Conservation (phyloP, 2,888 invertebrate genomes). For the Stomorhina lunata region DNA sequence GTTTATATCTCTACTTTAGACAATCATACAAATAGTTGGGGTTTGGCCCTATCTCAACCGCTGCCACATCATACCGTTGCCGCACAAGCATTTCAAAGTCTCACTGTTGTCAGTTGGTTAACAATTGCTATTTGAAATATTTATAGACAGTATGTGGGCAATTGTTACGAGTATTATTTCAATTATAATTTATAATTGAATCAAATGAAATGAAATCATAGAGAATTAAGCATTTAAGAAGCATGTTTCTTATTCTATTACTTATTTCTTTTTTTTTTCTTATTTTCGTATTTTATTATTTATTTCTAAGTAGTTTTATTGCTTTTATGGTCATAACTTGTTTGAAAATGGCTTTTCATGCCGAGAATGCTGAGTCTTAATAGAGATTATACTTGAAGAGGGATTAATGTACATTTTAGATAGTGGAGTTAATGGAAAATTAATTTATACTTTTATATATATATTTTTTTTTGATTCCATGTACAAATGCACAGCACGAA, state of each 20-base stretch:
- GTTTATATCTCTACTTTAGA: too few species aligned
- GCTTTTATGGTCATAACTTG: constrained; percentile 19
- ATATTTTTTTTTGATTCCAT: too few species aligned
- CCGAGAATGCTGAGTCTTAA: too few species aligned
- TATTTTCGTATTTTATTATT: too few species aligned
- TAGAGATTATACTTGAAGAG: not conserved
- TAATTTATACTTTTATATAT: too few species aligned
- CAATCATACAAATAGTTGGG: too few species aligned
- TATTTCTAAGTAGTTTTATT: constrained; percentile 9
- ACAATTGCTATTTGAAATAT: constrained; percentile 57
- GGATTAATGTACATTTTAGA: not conserved
- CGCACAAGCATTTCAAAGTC: not conserved
- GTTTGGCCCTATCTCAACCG: constrained; percentile 18
- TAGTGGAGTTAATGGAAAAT: too few species aligned
- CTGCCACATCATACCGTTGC: not conserved
- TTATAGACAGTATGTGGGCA: constrained; percentile 58
- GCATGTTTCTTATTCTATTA: too few species aligned
- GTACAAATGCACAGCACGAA: too few species aligned
- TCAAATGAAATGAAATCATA: constrained; percentile 44
- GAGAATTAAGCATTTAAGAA: constrained; percentile 21
- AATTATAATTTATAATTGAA: constrained; percentile 56
- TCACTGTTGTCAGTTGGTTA: constrained; percentile 49
- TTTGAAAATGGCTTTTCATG: constrained; percentile 43
- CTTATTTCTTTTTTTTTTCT: constrained; percentile 15
- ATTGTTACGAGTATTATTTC: constrained; percentile 46